Evolutionary conservation across 2,113 vertebrate genomes (phyloP).

Genomic region (Pipra filicauda): DNA sequence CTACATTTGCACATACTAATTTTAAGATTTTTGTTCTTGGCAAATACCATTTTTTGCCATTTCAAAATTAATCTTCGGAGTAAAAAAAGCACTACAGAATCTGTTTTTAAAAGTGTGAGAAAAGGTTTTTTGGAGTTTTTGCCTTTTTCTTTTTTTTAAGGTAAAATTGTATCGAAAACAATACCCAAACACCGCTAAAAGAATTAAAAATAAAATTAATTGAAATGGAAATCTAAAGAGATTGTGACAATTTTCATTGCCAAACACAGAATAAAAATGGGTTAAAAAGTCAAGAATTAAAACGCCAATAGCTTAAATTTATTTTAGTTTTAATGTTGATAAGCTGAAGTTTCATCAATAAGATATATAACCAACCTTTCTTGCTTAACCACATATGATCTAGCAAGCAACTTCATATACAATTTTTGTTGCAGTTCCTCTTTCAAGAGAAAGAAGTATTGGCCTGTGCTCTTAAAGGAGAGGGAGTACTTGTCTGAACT

Average conservation of each 20-base stretch:
- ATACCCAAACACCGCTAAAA: background rate
- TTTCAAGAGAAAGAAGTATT: background rate
- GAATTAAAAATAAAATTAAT: background rate
- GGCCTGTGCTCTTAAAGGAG: background rate
- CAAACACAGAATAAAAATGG: background rate
- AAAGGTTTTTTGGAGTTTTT: background rate
- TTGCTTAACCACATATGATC: background rate
- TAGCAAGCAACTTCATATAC: background rate
- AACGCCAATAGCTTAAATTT: background rate
- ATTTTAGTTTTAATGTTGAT: background rate
- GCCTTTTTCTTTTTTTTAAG: rapidly evolving
- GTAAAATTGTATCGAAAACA: background rate
- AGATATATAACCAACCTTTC: background rate
- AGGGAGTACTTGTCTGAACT: background rate
- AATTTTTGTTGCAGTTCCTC: background rate
- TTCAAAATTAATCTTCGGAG: background rate
- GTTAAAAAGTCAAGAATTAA: background rate
- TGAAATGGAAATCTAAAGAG: background rate
- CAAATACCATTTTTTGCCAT: background rate
- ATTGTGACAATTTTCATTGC: background rate
- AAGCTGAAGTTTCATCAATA: background rate
- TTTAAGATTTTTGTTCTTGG: background rate
- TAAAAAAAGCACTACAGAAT: background rate
- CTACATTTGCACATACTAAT: background rate
- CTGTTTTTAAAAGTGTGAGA: background rate